These are phyloP conservation scores for Toxonevra muliebris DNA, from an alignment of 2,888 invertebrate species.

Conservation along the genomic window DNA sequence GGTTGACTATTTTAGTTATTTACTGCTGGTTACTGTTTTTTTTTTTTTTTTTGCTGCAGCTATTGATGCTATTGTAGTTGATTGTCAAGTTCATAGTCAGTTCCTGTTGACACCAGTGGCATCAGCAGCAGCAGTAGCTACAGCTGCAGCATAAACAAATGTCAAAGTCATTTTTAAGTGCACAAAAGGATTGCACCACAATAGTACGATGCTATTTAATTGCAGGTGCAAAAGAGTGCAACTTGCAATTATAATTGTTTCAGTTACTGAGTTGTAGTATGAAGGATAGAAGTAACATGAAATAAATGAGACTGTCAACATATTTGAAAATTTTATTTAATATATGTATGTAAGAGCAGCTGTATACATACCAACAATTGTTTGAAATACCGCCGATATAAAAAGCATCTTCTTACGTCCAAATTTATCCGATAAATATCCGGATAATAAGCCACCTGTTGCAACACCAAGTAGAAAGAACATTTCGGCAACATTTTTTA, in stretches of 20 bases:
- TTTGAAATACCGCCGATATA: conserved; percentile 75
- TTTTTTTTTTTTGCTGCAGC: background rate
- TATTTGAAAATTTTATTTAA: background rate
- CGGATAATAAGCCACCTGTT: conserved; percentile 80
- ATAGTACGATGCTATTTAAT: background rate
- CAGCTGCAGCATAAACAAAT: conserved; percentile 2
- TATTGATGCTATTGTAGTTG: conserved; percentile 19
- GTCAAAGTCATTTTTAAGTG: conserved; percentile 21
- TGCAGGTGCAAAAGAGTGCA: background rate
- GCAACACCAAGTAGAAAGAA: conserved; percentile 81
- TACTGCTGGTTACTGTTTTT: background rate
- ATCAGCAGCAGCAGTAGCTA: background rate
- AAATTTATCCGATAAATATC: conserved; percentile 81
- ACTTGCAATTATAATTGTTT: background rate
- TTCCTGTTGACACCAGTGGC: background rate
- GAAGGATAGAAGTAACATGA: conserved; percentile 3
- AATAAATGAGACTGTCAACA: too few relatives aligned
- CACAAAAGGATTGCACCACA: background rate
- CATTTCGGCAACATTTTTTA: conserved; percentile 79
- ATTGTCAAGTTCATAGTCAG: conserved; percentile 55
- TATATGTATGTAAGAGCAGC: conserved; percentile 4
- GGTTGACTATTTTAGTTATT: background rate
- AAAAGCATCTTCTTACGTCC: conserved; percentile 81
- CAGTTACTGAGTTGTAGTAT: background rate
- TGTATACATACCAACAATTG: conserved; percentile 69